These are phyloP conservation scores for Cryptotermes secundus DNA, from an alignment of 1,140 invertebrate species.

Conservation along the genomic window DNA sequence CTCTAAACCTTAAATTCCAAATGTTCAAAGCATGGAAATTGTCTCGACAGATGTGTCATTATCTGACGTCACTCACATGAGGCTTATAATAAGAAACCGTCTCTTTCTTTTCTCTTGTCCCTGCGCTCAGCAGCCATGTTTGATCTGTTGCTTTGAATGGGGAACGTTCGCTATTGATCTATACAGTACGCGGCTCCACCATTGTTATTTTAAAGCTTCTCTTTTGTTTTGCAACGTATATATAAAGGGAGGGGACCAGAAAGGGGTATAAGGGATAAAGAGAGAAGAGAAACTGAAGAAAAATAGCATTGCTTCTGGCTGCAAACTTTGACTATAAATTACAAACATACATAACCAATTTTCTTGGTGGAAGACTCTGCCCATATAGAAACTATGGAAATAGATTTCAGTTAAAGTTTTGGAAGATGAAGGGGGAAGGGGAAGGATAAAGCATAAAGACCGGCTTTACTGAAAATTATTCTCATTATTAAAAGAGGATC, in stretches of 20 bases:
- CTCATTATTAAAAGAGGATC: conserved; percentile 26
- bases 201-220: conserved; percentile 33
- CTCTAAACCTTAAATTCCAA: background rate
- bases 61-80: conserved; percentile 15
- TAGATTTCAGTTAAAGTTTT: conserved; percentile 31
- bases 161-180: conserved; percentile 25
- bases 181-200: conserved; percentile 23
- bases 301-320: conserved; percentile 31
- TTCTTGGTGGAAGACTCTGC: conserved; percentile 31
- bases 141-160: conserved; percentile 24
- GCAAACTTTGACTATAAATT: conserved; percentile 33
- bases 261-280: conserved; percentile 16
- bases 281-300: conserved; percentile 27
- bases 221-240: conserved; percentile 25
- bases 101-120: background rate
- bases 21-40: conserved; percentile 6
- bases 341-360: conserved; percentile 35
- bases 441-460: background rate
- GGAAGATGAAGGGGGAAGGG: background rate
- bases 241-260: conserved; percentile 25
- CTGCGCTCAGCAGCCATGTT: conserved; percentile 18
- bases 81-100: background rate
- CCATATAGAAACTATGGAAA: conserved; percentile 28
- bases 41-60: conserved; percentile 14
- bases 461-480: conserved; percentile 30